A percentile compares a stretch with the other conserved stretches of the same genome.
phyloP scores from a whole-genome alignment of 1,140 invertebrate genomes.

The Heliothis virescens region DNA sequence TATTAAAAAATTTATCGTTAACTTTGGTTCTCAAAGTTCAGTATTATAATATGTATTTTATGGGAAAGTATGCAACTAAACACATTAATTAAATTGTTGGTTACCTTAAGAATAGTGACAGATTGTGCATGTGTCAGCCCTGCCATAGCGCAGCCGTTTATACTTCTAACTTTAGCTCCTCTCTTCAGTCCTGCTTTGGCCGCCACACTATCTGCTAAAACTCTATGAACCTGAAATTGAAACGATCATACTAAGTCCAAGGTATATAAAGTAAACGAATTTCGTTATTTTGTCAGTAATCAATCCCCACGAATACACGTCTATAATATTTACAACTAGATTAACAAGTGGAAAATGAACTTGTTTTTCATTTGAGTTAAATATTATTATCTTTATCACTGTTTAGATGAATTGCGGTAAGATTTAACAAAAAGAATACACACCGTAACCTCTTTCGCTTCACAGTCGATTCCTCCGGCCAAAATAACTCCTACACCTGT shows the following conservation, averaged over 20 bases:
- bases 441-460: constrained; percentile 96
- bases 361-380: too few relatives aligned
- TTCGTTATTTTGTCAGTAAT: not conserved
- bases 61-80: not conserved
- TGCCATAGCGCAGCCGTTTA: constrained; percentile 94
- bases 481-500: constrained; percentile 94
- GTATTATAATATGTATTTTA: too few relatives aligned
- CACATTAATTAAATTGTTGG: not conserved
- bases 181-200: constrained; percentile 95
- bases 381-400: not conserved
- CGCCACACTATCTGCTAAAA: constrained; percentile 93
- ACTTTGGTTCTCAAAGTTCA: too few relatives aligned
- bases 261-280: not conserved
- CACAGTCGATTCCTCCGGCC: constrained; percentile 95
- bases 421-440: constrained; percentile 64
- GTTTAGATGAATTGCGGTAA: not conserved
- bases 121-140: constrained; percentile 94
- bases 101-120: constrained; percentile 93
- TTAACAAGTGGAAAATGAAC: too few relatives aligned
- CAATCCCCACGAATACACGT: not conserved
- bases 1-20: not conserved
- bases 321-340: too few relatives aligned
- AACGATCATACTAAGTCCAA: constrained; percentile 15
- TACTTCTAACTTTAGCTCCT: constrained; percentile 95
- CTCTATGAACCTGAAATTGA: constrained; percentile 92